Base-by-base conservation (phyloP, 2,888 invertebrate genomes). In the Pegoplata infirma region DNA sequence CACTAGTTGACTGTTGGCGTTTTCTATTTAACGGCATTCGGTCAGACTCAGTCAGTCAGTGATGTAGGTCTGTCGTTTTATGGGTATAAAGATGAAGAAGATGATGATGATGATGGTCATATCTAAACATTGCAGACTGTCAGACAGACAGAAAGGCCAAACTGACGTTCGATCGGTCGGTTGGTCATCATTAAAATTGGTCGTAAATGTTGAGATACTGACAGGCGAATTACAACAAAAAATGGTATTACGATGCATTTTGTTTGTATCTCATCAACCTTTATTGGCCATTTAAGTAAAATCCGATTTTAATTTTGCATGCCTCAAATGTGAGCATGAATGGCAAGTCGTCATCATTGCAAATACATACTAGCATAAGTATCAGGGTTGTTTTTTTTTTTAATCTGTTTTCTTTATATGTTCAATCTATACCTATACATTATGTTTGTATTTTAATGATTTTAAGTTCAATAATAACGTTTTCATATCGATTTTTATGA, bases 291-390 rank as follows among this genome's bases (percentile, higher is more conserved):
- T 88, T 86, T 85, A 87, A 86, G 82, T 81, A 82, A 85, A 84
- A 85, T 88, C 85, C 84, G 85, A 83, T 85, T 89, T 88, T 85
- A 86, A 87, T 86, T 85, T 78, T 82, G 84, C 83, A 83, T 86
- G 86, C 82, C 83, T 85, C 84, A 86, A 87, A 88, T 89, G 88
- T 88, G 88, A 88, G 88, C 89, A 83, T 88, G 87, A 89, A 89
- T 88, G 85, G 86, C 85, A 80, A 40, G n/a, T 36, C 58, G 36
- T 59, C 78, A 76, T 55, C 55, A 14, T 28, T 17, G 8, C 2
- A 32, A 32, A 32, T 32, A 32, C 10, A 12, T 32, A 28, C 32
- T 2, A 10, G 12, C 32, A 10, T 6, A 28, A 28, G 6, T 32
- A 32, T 10, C 8, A 10, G 32, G 10, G 2, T 12, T 32, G 32